A percentile compares a stretch with the other conserved stretches of the same genome.
These are phyloP conservation scores for Drosophila borealis DNA, from an alignment of 2,888 invertebrate species.

Conservation along the genomic window DNA sequence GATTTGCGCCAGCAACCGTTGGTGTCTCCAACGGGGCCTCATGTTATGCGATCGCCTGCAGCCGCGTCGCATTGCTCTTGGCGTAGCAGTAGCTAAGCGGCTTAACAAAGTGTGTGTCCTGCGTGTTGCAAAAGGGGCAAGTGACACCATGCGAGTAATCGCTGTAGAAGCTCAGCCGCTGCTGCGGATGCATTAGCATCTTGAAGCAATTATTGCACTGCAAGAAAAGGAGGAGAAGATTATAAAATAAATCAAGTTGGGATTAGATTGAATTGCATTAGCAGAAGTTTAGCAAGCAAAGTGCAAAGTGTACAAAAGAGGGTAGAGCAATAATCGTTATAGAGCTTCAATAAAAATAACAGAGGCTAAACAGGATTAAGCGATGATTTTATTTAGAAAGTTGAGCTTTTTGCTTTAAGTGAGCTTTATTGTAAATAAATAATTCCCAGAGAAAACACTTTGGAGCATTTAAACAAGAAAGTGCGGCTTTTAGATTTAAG, in stretches of 20 bases:
- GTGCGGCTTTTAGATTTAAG: no score
- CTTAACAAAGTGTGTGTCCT: conserved; percentile 98
- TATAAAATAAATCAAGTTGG: background rate
- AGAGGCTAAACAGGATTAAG: no score
- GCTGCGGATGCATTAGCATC: conserved; percentile 93
- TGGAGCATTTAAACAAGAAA: no score
- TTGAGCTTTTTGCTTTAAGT: conserved; percentile 3
- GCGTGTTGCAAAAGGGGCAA: conserved; percentile 95
- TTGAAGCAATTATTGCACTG: conserved; percentile 97
- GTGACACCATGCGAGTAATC: conserved; percentile 96
- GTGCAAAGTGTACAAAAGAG: background rate
- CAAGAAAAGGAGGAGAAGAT: background rate
- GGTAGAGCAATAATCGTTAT: background rate
- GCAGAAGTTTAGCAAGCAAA: background rate
- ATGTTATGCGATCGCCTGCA: conserved; percentile 95
- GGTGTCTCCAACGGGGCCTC: conserved; percentile 89
- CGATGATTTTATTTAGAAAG: background rate
- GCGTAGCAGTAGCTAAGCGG: conserved; percentile 93
- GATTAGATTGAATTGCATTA: background rate
- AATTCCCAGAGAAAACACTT: no score
- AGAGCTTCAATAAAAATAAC: no score
- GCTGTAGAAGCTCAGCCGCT: conserved; percentile 95
- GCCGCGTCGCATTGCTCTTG: conserved; percentile 89
- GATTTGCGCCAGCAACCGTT: conserved; percentile 73
- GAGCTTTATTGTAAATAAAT: background rate